Percentiles rank a stretch among this genome's conserved stretches.
phyloP scores from a whole-genome alignment of 2,797 vertebrate genomes.

The Cirrhinus mrigala region DNA sequence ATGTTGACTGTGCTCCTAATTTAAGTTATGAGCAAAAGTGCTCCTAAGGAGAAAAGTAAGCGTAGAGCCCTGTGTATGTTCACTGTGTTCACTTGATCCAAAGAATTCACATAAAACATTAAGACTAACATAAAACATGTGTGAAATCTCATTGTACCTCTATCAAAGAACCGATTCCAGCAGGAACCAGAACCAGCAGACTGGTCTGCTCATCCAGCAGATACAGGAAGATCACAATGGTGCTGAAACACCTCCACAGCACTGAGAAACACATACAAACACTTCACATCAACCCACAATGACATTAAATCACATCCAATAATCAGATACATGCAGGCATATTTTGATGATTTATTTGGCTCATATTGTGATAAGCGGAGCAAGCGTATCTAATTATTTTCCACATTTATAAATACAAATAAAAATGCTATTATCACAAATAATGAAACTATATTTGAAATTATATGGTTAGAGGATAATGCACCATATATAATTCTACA shows the following conservation, averaged over 20 bases:
- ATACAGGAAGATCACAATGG: constrained; percentile 96
- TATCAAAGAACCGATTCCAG: constrained; percentile 92
- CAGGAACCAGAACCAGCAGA: constrained; percentile 93
- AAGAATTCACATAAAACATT: no score
- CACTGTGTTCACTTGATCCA: background rate
- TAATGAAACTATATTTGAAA: background rate
- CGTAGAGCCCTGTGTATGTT: no score
- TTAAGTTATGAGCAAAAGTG: no score
- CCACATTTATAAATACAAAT: background rate
- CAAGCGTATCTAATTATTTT: background rate
- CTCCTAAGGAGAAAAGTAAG: no score
- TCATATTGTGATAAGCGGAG: background rate
- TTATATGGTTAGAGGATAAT: no score
- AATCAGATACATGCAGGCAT: accelerated
- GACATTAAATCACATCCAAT: background rate
- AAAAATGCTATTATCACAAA: background rate
- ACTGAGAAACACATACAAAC: constrained; percentile 75
- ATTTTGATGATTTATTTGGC: background rate
- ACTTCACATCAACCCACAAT: background rate
- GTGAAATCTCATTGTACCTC: constrained; percentile 79
- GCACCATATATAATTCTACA: no score
- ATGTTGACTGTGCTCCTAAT: no score
- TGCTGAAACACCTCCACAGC: constrained; percentile 98
- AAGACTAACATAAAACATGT: background rate
- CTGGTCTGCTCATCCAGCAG: constrained; percentile 97